These are phyloP conservation scores for Polypterus senegalus DNA, from an alignment of 2,113 vertebrate species.

Conservation along the genomic window DNA sequence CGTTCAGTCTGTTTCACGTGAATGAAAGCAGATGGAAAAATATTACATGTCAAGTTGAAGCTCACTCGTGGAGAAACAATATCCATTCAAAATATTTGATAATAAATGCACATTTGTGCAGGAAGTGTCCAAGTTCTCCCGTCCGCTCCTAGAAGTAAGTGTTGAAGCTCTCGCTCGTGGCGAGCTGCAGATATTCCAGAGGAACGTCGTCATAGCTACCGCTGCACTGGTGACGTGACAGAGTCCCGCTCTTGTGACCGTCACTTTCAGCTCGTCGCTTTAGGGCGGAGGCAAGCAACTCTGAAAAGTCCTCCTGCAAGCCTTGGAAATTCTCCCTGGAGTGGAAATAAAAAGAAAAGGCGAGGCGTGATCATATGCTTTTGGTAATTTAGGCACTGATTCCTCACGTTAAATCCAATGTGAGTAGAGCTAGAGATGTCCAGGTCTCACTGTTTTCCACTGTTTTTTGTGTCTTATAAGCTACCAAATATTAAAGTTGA, in stretches of 20 bases:
- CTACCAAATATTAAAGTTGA: no score
- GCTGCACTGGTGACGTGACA: constrained; percentile 32
- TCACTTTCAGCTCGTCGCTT: constrained; percentile 49
- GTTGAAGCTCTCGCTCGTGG: constrained; percentile 50
- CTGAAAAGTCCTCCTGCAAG: constrained; percentile 76
- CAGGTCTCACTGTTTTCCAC: no score
- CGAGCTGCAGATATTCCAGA: constrained; percentile 81
- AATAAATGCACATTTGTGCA: no score
- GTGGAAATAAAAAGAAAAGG: constrained; percentile 3
- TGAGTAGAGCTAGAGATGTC: neutral
- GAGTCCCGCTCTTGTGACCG: constrained; percentile 40
- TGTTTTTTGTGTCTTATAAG: no score
- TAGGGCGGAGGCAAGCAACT: constrained; percentile 71
- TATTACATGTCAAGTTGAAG: no score
- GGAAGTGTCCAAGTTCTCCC: no score
- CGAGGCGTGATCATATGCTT: no score
- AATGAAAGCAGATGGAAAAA: no score
- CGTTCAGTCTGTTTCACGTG: no score
- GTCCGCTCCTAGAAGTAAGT: constrained; percentile 53
- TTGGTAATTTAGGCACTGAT: neutral
- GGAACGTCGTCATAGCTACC: constrained; percentile 20
- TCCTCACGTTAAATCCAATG: neutral
- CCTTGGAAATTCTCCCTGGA: constrained; percentile 85
- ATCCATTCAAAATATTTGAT: no score
- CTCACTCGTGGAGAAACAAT: no score